phyloP scores from a whole-genome alignment of 2,797 vertebrate species.

The Xenops minutus region DNA sequence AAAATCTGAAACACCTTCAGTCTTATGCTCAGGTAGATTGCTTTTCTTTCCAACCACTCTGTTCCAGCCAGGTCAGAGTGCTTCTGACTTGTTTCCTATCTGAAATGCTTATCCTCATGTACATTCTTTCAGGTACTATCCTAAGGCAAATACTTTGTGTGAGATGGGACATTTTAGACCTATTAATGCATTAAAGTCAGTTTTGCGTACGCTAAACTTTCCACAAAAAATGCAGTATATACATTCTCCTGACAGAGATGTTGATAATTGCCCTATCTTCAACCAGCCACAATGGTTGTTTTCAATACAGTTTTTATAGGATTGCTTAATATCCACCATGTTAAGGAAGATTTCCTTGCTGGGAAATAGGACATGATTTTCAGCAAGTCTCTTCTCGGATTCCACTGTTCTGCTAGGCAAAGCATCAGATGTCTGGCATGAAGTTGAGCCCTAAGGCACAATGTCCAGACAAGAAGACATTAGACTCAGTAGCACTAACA shows the following conservation, averaged over 20 bases:
- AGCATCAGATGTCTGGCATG: conserved; percentile 66
- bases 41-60: background rate
- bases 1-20: background rate
- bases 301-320: background rate
- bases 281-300: background rate
- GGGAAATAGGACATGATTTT: conserved; percentile 57
- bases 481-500: conserved; percentile 52
- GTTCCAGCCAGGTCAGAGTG: background rate
- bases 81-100: background rate
- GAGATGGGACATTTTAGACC: background rate
- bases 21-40: background rate
- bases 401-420: conserved; percentile 62
- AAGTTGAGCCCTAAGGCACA: conserved; percentile 64
- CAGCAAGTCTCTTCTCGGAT: conserved; percentile 52
- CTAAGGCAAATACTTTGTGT: background rate
- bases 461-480: conserved; percentile 69
- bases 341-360: conserved; percentile 41
- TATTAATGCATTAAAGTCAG: background rate
- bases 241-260: background rate
- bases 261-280: background rate
- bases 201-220: background rate
- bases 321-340: background rate
- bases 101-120: background rate
- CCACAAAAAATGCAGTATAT: background rate
- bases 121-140: background rate